phyloP scores from a whole-genome alignment of 2,113 vertebrate genomes.

The Rhinogobius similis region DNA sequence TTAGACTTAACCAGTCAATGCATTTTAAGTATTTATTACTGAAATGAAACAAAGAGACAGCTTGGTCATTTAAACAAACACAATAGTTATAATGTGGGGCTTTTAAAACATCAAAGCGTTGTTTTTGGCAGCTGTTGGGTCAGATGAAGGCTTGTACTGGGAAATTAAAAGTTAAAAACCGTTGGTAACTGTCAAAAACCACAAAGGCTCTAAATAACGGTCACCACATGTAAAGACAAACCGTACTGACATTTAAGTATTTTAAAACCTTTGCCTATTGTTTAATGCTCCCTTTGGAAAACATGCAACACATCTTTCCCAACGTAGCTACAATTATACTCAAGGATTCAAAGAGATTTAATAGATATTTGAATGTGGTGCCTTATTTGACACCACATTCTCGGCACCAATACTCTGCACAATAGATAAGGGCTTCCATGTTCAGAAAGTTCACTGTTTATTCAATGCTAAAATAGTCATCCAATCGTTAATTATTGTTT shows the following conservation, averaged over 20 bases:
- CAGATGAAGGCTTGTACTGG: background rate
- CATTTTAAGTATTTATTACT: background rate
- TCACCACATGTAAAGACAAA: conserved; percentile 38
- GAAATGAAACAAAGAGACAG: background rate
- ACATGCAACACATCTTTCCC: background rate
- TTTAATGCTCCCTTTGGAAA: conserved; percentile 2
- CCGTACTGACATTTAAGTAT: conserved; percentile 8
- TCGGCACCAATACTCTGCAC: background rate
- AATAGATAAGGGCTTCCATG: conserved; percentile 30
- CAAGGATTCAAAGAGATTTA: background rate
- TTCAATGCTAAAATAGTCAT: background rate
- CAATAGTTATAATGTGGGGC: background rate
- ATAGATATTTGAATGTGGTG: background rate
- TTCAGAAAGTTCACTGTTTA: conserved; percentile 15
- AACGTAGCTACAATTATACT: background rate
- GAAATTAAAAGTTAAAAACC: background rate
- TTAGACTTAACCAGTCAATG: background rate
- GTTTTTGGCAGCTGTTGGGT: background rate
- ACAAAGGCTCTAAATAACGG: conserved; percentile 22
- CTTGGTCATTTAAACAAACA: background rate
- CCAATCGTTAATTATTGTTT: background rate
- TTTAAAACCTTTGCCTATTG: conserved; percentile 16
- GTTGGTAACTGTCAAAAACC: conserved; percentile 8
- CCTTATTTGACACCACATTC: conserved; percentile 26
- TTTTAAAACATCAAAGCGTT: conserved; percentile 18